Evolutionary conservation across 2,888 invertebrate genomes (phyloP).

Genomic region (Euphydryas editha): DNA sequence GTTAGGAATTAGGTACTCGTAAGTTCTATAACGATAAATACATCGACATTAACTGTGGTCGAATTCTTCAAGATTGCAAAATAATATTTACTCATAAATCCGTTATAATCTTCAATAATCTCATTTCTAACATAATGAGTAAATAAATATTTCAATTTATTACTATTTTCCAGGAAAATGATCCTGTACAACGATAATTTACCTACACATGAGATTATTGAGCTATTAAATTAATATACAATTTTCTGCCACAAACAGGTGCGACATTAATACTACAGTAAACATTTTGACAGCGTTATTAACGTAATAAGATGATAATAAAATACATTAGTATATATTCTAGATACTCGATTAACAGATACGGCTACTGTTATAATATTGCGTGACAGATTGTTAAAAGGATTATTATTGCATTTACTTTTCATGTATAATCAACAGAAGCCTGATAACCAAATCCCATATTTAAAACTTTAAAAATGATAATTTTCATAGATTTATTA

Average conservation of each 20-base stretch:
- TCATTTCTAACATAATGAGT: not conserved
- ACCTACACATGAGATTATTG: not conserved
- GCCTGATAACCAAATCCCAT: no score
- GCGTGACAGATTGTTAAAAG: not conserved
- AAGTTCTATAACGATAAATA: no score
- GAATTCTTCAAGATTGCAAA: no score
- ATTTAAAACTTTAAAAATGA: no score
- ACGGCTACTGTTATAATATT: conserved; percentile 3
- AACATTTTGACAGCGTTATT: conserved; percentile 37
- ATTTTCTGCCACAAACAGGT: conserved; percentile 18
- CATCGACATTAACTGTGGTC: no score
- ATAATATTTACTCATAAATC: no score
- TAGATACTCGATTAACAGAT: conserved; percentile 4
- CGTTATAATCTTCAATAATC: not conserved
- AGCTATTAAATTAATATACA: conserved; percentile 6
- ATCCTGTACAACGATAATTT: not conserved
- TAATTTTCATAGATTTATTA: no score
- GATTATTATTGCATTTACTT: not conserved
- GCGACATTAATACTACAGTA: conserved; percentile 35
- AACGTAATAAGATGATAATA: conserved; percentile 24
- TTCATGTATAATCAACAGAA: not conserved
- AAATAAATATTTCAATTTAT: conserved; percentile 3
- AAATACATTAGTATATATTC: conserved; percentile 19
- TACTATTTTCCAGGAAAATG: not conserved
- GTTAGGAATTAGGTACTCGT: no score